A percentile compares a stretch with the other conserved stretches of the same genome.
phyloP scores from a whole-genome alignment of 1,140 invertebrate species.

The Drosophila ambigua region DNA sequence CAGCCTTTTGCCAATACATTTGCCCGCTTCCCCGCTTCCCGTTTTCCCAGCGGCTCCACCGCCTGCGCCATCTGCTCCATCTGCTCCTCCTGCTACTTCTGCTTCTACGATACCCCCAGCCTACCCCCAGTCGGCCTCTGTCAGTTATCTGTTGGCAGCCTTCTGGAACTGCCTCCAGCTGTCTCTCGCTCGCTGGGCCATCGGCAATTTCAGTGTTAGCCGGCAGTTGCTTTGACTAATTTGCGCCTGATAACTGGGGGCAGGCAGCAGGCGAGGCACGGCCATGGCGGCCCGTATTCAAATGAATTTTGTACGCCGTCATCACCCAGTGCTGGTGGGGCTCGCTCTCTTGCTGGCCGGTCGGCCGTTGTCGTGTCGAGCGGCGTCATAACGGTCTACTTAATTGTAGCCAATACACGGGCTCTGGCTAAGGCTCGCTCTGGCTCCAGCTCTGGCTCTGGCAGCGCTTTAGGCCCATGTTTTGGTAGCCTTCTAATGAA shows the following conservation, averaged over 20 bases:
- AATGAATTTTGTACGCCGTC: conserved; percentile 46
- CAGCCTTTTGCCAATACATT: not conserved
- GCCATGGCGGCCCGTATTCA: conserved; percentile 40
- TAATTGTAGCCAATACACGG: conserved; percentile 56
- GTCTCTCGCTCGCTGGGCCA: not conserved
- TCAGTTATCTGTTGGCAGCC: too few relatives aligned
- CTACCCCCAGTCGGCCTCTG: conserved; percentile 10
- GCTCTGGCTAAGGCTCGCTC: not conserved
- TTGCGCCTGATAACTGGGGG: conserved; percentile 55
- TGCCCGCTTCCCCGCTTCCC: too few relatives aligned
- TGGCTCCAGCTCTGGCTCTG: not conserved
- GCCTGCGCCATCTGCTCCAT: too few relatives aligned
- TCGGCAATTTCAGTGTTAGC: conserved; percentile 12
- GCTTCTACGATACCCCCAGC: too few relatives aligned
- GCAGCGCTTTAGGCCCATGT: conserved; percentile 29
- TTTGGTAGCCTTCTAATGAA: conserved; percentile 73
- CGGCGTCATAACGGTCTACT: conserved; percentile 51
- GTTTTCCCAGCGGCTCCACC: too few relatives aligned
- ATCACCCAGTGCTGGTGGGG: not conserved
- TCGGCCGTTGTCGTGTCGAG: conserved; percentile 6
- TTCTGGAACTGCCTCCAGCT: not conserved
- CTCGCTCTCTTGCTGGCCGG: conserved; percentile 3
- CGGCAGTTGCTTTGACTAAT: conserved; percentile 66
- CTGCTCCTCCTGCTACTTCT: too few relatives aligned
- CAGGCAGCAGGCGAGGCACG: not conserved